Percentiles rank a stretch among this genome's conserved stretches.
Conservation (phyloP, 2,797 vertebrate species). For the Chelon auratus region DNA sequence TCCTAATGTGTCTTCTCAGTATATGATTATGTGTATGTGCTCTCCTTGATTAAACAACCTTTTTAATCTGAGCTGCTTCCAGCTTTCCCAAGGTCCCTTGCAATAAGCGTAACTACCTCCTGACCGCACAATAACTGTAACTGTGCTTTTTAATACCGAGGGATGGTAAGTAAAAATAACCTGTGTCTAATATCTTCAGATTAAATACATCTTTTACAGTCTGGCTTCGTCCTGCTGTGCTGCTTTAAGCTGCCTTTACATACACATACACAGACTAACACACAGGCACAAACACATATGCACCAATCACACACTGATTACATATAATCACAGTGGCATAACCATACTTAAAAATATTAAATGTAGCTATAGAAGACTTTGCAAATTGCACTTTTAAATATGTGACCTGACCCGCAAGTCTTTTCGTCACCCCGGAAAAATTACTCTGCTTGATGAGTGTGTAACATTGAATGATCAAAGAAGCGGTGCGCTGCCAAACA, state of each 20-base stretch:
- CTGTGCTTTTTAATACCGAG: conserved; percentile 80
- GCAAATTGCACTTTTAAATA: conserved; percentile 65
- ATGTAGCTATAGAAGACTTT: conserved; percentile 54
- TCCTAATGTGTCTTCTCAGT: conserved; percentile 8
- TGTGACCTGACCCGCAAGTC: conserved; percentile 60
- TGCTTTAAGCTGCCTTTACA: conserved; percentile 62
- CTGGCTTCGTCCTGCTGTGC: conserved; percentile 59
- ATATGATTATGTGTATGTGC: conserved; percentile 10
- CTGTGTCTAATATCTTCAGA: conserved; percentile 81
- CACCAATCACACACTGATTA: conserved; percentile 18
- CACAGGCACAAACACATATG: conserved; percentile 2
- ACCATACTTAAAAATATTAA: conserved; percentile 75
- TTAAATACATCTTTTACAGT: conserved; percentile 83
- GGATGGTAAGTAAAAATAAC: conserved; percentile 86
- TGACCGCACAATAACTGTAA: conserved; percentile 72
- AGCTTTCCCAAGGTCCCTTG: conserved; percentile 54
- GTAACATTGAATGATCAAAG: conserved; percentile 57
- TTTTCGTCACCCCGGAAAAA: conserved; percentile 60
- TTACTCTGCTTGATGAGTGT: conserved; percentile 73
- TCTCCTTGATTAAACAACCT: conserved; percentile 68
- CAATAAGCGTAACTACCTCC: conserved; percentile 65
- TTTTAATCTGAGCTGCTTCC: conserved; percentile 60
- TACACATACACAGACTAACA: conserved; percentile 25
- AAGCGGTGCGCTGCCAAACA: conserved; percentile 24
- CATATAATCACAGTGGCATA: conserved; percentile 65